Base-by-base conservation (phyloP, 2,113 vertebrate species). In the Caranx melampygus region DNA sequence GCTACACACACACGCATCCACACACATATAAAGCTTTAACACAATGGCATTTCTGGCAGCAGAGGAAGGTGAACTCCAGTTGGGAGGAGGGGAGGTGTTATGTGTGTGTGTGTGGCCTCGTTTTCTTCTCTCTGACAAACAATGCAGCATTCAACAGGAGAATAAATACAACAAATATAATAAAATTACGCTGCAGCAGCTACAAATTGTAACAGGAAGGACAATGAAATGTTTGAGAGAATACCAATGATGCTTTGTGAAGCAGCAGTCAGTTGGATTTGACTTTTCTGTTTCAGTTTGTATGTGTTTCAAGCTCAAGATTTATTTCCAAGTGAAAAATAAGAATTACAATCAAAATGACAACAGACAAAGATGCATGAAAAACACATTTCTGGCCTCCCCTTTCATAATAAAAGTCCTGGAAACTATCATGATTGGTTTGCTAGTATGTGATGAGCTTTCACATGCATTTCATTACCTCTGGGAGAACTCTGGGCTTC, bases 91-190 rank as follows among this genome's bases (percentile, higher is more conserved):
- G 58, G 47, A 66, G 55, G 62, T 55, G 21, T 8, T 52, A 59
- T 68, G 44, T 65, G 63, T 71, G 40, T 78, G 78, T 57, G 82
- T 78, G 89, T 54, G 87, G 82, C 79, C 78, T 90, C 37, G 35
- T 83, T 88, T 81, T 79, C 62, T 21, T 63, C 66, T 78, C 60
- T 83, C 72, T 61, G 40, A 78, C 65, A 71, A 90, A 94, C 93
- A 94, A 92, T 87, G 84, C 77, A 26, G 81, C 69, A 88, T 93
- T 94, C 90, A 88, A 65, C 47, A 66, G 26, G 21, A 49, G 60
- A 83, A 88, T 78, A 86, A 86, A 84, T 74, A 51, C 77, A 78
- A 91, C 83, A 87, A 80, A 81, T 91, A 77, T 54, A 84, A 85
- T 70, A 89, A 65, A 71, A 81, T 40, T 77, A 78, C 20, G 35